A percentile compares a stretch with the other conserved stretches of the same genome.
Conservation (phyloP, 2,797 vertebrate genomes). For the Eurystomus glaucurus region DNA sequence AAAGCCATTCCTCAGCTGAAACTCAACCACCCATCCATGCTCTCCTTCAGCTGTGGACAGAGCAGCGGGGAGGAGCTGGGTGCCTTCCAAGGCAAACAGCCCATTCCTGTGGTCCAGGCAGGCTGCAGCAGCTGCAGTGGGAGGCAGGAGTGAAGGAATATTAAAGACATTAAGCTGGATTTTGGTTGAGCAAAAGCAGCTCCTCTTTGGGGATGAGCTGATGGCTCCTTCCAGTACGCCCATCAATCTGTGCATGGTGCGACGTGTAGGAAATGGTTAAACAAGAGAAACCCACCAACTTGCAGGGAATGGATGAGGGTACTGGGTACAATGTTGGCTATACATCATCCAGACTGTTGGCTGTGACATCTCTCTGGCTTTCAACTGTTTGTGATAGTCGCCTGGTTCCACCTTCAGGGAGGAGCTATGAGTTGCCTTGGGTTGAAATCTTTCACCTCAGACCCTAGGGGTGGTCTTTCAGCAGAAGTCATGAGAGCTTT, state of each 20-base stretch:
- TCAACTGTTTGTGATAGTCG: neutral
- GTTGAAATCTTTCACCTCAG: neutral
- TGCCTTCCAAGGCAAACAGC: conserved; percentile 9
- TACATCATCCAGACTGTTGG: neutral
- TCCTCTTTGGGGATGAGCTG: neutral
- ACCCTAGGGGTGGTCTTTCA: neutral
- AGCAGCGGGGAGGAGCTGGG: neutral
- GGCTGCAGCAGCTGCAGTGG: neutral
- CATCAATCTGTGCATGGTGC: rapidly evolving
- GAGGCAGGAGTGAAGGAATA: neutral
- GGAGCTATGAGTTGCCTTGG: neutral
- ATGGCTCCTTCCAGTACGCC: neutral
- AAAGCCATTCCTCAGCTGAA: neutral
- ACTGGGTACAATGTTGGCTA: neutral
- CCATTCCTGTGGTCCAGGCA: neutral
- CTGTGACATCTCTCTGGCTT: neutral
- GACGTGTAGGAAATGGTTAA: neutral
- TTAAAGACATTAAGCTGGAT: neutral
- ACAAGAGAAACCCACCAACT: neutral
- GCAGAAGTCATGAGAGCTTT: neutral
- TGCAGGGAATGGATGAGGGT: neutral
- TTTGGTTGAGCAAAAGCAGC: neutral
- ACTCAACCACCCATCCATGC: neutral
- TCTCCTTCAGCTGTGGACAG: neutral
- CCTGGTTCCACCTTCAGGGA: neutral